Percentiles rank a stretch among this genome's conserved stretches.
phyloP scores from a whole-genome alignment of 2,888 invertebrate species.

The Cyclophora albipunctata region DNA sequence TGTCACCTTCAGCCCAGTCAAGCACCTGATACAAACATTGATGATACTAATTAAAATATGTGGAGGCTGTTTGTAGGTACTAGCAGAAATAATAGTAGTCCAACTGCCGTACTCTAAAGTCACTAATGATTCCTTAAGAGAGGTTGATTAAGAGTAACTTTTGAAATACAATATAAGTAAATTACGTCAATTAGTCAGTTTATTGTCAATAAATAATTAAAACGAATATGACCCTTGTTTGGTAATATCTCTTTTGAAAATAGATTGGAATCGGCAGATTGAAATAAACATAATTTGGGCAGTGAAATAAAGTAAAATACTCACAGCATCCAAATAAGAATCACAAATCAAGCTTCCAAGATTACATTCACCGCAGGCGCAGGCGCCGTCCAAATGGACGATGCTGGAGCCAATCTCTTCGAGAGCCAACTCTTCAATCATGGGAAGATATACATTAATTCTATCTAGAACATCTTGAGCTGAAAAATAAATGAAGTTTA shows the following conservation, averaged over 20 bases:
- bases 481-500: conserved; percentile 18
- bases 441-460: conserved; percentile 75
- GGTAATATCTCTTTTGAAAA: no score
- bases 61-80: no score
- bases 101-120: no score
- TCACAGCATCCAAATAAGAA: conserved; percentile 79
- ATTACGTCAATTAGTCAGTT: no score
- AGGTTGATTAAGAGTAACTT: no score
- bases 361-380: conserved; percentile 80
- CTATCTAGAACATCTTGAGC: conserved; percentile 71
- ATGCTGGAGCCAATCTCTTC: conserved; percentile 75
- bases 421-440: conserved; percentile 71
- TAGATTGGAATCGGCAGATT: no score
- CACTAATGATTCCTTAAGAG: no score
- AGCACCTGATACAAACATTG: conserved; percentile 50
- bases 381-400: conserved; percentile 74
- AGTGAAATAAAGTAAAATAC: conserved; percentile 16
- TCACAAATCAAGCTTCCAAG: conserved; percentile 84
- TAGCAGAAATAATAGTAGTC: no score
- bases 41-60: background rate
- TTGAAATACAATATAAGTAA: no score
- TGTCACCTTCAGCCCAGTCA: conserved; percentile 51
- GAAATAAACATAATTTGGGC: no score
- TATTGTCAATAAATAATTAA: no score
- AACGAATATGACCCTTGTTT: no score